Conservation (phyloP, 2,888 invertebrate species). For the Magallana nippona region DNA sequence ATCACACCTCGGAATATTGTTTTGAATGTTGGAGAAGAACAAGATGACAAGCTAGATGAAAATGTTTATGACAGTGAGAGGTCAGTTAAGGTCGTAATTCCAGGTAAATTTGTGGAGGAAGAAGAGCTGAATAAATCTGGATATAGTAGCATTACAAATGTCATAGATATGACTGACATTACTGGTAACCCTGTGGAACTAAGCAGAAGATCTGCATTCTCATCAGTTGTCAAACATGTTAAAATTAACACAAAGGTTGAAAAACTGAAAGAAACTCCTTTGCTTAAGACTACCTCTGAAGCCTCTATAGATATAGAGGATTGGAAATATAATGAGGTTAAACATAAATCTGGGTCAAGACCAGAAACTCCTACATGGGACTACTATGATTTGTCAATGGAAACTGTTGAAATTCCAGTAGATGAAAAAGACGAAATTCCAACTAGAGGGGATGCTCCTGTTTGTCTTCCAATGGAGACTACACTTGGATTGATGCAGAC, state of each 20-base stretch:
- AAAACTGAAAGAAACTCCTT: background rate
- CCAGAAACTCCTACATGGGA: conserved; percentile 73
- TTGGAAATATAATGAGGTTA: conserved; percentile 50
- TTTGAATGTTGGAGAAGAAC: conserved; percentile 41
- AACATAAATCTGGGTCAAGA: conserved; percentile 54
- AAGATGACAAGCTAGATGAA: background rate
- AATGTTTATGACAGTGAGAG: background rate
- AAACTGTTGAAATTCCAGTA: conserved; percentile 54
- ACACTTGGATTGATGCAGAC: conserved; percentile 50
- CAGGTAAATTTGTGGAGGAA: conserved; percentile 32
- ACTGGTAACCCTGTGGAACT: conserved; percentile 14
- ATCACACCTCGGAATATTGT: conserved; percentile 30
- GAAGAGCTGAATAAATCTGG: conserved; percentile 15
- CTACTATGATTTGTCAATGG: conserved; percentile 64
- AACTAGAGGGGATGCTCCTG: conserved; percentile 54
- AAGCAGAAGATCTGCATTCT: conserved; percentile 39
- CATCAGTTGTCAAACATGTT: conserved; percentile 21
- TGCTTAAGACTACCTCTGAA: background rate
- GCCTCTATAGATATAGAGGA: conserved; percentile 38
- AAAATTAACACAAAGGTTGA: conserved; percentile 4
- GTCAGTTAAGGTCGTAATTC: conserved; percentile 12
- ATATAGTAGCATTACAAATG: conserved; percentile 33
- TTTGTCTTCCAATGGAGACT: conserved; percentile 64
- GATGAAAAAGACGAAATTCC: conserved; percentile 52
- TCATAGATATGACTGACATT: conserved; percentile 45